These are phyloP conservation scores for Cranoglanis bouderius DNA, from an alignment of 2,113 vertebrate genomes.

Conservation along the genomic window DNA sequence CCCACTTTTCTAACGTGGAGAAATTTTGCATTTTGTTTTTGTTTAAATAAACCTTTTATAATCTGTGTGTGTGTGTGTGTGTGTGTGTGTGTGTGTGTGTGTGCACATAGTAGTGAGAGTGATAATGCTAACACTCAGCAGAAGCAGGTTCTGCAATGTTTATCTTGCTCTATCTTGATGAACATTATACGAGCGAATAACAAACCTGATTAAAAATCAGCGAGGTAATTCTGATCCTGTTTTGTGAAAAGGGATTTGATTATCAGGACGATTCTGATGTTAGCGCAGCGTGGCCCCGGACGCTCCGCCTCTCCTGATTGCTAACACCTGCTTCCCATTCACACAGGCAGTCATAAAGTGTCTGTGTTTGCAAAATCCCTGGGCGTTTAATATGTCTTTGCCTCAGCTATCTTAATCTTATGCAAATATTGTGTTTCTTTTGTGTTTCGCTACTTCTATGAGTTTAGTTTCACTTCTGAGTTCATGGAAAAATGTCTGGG, in stretches of 20 bases:
- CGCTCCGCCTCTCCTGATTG: background rate
- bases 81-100: background rate
- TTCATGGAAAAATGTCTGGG: too few relatives aligned
- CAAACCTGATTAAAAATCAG: slow-evolving; percentile 16
- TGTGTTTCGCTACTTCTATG: background rate
- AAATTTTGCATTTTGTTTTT: background rate
- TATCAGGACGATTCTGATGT: background rate
- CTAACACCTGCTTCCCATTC: background rate
- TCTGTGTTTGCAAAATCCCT: background rate
- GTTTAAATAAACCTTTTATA: background rate
- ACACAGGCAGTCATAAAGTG: too few relatives aligned
- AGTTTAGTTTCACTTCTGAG: too few relatives aligned
- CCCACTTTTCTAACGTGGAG: background rate
- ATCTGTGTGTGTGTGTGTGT: background rate
- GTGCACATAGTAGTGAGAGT: background rate
- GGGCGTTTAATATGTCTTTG: background rate
- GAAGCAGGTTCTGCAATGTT: background rate
- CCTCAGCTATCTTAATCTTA: background rate
- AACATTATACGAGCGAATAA: background rate
- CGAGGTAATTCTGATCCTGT: background rate
- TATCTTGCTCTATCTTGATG: background rate
- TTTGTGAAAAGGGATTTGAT: slow-evolving; percentile 6
- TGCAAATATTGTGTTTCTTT: background rate
- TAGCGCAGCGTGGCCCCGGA: background rate
- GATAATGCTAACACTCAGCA: background rate